Conservation (phyloP, 2,113 vertebrate genomes). For the Ahaetulla prasina region DNA sequence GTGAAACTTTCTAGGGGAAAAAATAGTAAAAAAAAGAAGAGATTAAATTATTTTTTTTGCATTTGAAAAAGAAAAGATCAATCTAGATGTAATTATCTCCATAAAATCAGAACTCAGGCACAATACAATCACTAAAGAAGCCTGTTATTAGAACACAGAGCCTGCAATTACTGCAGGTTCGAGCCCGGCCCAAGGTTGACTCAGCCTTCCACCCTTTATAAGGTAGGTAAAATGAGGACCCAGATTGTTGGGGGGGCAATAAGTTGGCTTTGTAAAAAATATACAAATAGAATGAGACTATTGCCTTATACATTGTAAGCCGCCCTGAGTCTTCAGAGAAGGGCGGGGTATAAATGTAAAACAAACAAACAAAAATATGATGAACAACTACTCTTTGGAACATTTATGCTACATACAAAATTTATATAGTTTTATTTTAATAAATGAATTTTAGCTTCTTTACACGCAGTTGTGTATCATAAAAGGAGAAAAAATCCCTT, state of each 20-base stretch:
- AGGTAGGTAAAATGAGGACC: too few species aligned
- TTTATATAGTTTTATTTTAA: background rate
- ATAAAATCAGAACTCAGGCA: background rate
- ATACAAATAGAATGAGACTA: too few species aligned
- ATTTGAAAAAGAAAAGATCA: background rate
- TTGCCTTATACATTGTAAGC: too few species aligned
- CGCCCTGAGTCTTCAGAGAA: too few species aligned
- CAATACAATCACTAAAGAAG: background rate
- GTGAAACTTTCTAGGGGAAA: background rate
- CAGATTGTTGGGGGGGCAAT: too few species aligned
- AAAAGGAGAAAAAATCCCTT: background rate
- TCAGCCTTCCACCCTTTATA: too few species aligned
- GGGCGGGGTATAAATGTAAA: too few species aligned
- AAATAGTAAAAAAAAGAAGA: background rate
- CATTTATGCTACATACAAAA: background rate
- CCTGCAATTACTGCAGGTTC: too few species aligned
- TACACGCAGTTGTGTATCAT: background rate
- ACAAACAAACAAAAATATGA: too few species aligned
- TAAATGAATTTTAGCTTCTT: background rate
- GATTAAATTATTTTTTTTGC: background rate
- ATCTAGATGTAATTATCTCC: background rate
- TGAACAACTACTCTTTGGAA: background rate
- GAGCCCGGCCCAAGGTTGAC: too few species aligned
- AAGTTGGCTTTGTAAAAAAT: too few species aligned
- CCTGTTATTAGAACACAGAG: too few species aligned